Evolutionary conservation across 2,888 invertebrate species (phyloP).

Genomic region (Macrosiphum euphorbiae): DNA sequence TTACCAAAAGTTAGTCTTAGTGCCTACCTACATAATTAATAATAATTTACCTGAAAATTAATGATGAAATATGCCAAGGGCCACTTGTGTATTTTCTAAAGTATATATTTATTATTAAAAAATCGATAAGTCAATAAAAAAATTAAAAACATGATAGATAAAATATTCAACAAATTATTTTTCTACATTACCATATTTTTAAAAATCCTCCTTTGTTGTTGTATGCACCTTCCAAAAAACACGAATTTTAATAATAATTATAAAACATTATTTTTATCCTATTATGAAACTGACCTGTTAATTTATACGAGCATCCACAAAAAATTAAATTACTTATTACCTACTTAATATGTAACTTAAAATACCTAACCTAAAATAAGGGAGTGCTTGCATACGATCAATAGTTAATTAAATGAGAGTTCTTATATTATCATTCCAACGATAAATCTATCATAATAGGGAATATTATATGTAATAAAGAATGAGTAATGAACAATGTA

Average conservation of each 20-base stretch:
- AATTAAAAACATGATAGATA: neutral
- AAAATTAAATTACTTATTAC: neutral
- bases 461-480: no score
- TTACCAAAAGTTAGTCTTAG: neutral
- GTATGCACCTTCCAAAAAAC: neutral
- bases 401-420: neutral
- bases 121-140: neutral
- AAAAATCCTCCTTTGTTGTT: neutral
- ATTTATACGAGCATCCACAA: neutral
- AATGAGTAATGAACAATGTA: no score
- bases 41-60: neutral
- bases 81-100: neutral
- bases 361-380: no score
- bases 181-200: neutral
- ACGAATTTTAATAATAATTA: neutral
- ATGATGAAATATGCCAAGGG: neutral
- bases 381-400: neutral
- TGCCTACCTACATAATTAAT: neutral
- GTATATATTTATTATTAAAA: neutral
- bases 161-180: slow-evolving; percentile 12
- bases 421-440: neutral
- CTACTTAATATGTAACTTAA: neutral
- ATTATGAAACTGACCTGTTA: neutral
- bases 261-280: neutral
- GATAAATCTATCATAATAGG: neutral